Evolutionary conservation across 2,797 vertebrate species (phyloP), one percentile per base, ranked within the genome.

Genomic region (Poeciliopsis turneri): DNA sequence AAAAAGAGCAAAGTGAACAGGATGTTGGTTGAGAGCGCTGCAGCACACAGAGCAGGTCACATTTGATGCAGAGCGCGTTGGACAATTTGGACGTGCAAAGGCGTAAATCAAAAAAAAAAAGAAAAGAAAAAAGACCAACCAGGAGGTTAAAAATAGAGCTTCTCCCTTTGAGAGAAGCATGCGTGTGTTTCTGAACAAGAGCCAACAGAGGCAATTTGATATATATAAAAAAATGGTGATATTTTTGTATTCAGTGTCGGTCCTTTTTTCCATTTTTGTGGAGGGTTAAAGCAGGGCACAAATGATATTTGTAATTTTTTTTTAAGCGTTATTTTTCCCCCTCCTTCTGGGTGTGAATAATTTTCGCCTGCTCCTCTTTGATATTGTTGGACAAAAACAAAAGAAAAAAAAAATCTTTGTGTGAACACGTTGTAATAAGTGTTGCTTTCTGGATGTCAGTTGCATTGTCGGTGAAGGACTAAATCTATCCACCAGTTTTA

Each of bases 231-330:
- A 93, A 97, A 97, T 95, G 96, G 96, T 98, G 95, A 96, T 97
- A 97, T 97, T 98, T 98, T 98, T 98, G 97, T 98, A 98, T 96
- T 95, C 91, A 94, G 95, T 96, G 97, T 97, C 94, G 82, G 95
- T 96, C 96, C 92, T 95, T 95, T 96, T 95, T 93, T 96, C 95
- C 66, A 69, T 69, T 93, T 95, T 95, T 95, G 95, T 96, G 94
- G 95, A 95, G 95, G 93, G 95, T 95, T 93, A 90, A 87, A 95
- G 95, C 93, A 95, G 94, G 95, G 95, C 95, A 95, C 95, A 94
- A 92, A 93, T 66, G 39, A 39, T 95, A 92, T 94, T 94, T 95
- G 93, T 93, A 93, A 92, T 78, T 78, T 61, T 92, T 94, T 41
- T 69, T 76, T 36, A 20, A 36, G 75, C 75, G 33, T 47, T 74